Base-by-base conservation (phyloP, 2,797 vertebrate genomes). In the Bothrops alternatus region DNA sequence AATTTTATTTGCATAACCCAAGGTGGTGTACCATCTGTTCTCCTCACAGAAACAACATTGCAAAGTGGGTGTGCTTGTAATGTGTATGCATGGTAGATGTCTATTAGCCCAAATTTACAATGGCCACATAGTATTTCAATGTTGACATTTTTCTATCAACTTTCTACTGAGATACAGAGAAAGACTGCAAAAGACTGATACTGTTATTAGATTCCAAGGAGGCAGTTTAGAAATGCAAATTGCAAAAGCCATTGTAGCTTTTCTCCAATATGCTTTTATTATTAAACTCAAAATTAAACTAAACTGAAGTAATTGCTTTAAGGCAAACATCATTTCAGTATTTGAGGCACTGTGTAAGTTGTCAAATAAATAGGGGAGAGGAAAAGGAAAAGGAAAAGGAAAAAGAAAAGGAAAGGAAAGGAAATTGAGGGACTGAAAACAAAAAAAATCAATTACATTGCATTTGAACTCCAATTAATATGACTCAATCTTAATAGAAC, bases 351-450 rank as follows among this genome's bases (percentile, higher is more conserved):
- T 42, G 25, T 82, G 23, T 10, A 82, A 25, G 37, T 82, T 82
- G 20, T 82, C 73, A 47, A 47, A 82, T 82, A 47, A 82, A 47
- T 47, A 47, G 73, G 10, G 7, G 20, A 47, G 2, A 1, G 73
- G 3, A 82, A 82, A 23, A 32, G 37, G 6, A 78, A 42, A 47
- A 6, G 69, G 0, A 0, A 73, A 32, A 1, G 63, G 13, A 0
- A 2, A n/a, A 2, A 2, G n/a, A 0, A 23, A 42, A 0, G 69
- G n/a, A 4, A 7, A 32, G n/a, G n/a, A 0, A 23, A 42, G 3
- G 7, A 20, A 42, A 78, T 42, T 8, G 18, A 78, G 73, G 32
- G 37, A 25, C 20, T 78, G 73, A 78, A 42, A 78, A 78, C 73
- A 42, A 11, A 32, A 32, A 42, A 63, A 78, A 78, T 42, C 3